A percentile compares a stretch with the other conserved stretches of the same genome.
These are phyloP conservation scores for Eremobia ochroleuca DNA, from an alignment of 2,888 invertebrate genomes.

Conservation along the genomic window DNA sequence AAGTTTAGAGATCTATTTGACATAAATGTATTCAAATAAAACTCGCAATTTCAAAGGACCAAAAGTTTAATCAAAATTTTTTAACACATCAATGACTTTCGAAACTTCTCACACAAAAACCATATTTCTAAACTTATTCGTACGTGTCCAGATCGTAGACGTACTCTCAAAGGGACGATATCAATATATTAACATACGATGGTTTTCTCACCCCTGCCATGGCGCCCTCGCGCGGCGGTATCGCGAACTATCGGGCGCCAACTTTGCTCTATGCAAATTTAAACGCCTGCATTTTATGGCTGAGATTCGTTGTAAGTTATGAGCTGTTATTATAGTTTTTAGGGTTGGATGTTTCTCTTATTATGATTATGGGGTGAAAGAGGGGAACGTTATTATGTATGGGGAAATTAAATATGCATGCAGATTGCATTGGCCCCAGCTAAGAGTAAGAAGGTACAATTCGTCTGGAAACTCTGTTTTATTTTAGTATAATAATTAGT, in stretches of 20 bases:
- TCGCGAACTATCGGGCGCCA: slow-evolving; percentile 72
- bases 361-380: slow-evolving; percentile 56
- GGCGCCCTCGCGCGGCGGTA: slow-evolving; percentile 59
- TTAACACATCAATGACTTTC: slow-evolving; percentile 53
- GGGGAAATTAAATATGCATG: slow-evolving; percentile 53
- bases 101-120: slow-evolving; percentile 63
- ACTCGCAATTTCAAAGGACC: slow-evolving; percentile 23
- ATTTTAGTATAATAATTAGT: not conserved
- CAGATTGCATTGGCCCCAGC: slow-evolving; percentile 1
- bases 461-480: not conserved
- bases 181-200: slow-evolving; percentile 76
- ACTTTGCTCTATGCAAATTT: slow-evolving; percentile 81
- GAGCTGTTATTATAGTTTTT: slow-evolving; percentile 68
- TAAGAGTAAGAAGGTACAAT: not conserved
- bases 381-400: slow-evolving; percentile 32
- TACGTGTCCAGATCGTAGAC: slow-evolving; percentile 66
- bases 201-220: slow-evolving; percentile 69
- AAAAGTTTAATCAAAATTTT: slow-evolving; percentile 57
- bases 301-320: slow-evolving; percentile 71
- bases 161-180: slow-evolving; percentile 65
- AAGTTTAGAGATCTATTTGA: not conserved
- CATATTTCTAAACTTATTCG: slow-evolving; percentile 65
- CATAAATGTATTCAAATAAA: slow-evolving; percentile 36
- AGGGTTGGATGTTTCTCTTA: slow-evolving; percentile 62
- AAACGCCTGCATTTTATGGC: slow-evolving; percentile 81